Evolutionary conservation across 1,140 invertebrate species (phyloP).

Genomic region (Drosophila arizonae): DNA sequence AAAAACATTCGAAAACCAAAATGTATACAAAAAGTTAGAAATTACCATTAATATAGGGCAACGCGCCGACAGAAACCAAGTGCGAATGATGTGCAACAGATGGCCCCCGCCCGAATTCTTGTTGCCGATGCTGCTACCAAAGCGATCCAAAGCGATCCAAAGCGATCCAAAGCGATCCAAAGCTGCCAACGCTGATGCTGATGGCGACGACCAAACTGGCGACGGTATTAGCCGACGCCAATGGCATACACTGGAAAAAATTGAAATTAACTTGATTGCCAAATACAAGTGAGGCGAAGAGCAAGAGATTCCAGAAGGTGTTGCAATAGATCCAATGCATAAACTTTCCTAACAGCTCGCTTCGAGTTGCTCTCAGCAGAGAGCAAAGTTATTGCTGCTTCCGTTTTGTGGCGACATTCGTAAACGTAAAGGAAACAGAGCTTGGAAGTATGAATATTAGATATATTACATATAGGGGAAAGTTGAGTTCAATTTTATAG

Average conservation of each 20-base stretch:
- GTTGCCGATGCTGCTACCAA: not conserved
- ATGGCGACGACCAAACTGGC: constrained; percentile 30
- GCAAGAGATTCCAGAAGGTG: not conserved
- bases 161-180: too few relatives aligned
- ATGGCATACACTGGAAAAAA: constrained; percentile 40
- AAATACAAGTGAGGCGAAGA: not conserved
- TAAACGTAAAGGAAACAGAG: too few relatives aligned
- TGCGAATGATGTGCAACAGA: constrained; percentile 80
- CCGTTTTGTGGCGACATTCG: too few relatives aligned
- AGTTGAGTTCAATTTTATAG: too few relatives aligned
- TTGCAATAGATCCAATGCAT: not conserved
- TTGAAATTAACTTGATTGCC: not conserved
- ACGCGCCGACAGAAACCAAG: constrained; percentile 78
- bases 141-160: too few relatives aligned
- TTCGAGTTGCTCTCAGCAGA: too few relatives aligned
- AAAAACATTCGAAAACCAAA: constrained; percentile 62
- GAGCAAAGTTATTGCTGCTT: too few relatives aligned
- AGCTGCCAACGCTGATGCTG: constrained; percentile 10
- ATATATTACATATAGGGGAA: too few relatives aligned
- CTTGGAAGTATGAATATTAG: too few relatives aligned
- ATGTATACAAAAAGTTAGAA: constrained; percentile 80
- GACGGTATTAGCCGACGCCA: constrained; percentile 44
- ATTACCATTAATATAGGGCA: constrained; percentile 81
- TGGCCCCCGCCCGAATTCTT: constrained; percentile 70
- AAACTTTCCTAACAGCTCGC: too few relatives aligned